Conservation (phyloP, 23 tunicate genomes). For the Halocynthia aurantium region DNA sequence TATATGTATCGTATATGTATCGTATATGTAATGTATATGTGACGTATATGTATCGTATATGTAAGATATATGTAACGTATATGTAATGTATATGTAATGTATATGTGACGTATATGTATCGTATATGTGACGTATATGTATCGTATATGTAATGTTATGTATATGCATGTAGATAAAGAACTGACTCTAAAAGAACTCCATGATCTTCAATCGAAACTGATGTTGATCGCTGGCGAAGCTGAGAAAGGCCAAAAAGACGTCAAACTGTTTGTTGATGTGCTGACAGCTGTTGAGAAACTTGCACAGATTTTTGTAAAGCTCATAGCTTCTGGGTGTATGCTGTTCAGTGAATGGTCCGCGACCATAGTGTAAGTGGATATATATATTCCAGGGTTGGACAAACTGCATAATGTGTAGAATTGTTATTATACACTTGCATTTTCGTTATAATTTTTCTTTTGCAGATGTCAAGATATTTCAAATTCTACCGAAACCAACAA, state of each 20-base stretch:
- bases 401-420: neutral
- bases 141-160: too few relatives aligned
- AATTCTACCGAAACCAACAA: slow-evolving; percentile 2
- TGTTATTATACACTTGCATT: neutral
- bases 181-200: slow-evolving; percentile 35
- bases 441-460: neutral
- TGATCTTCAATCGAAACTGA: slow-evolving; percentile 48
- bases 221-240: slow-evolving; percentile 68
- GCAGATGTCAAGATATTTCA: neutral
- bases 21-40: too few relatives aligned
- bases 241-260: slow-evolving; percentile 46
- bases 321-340: slow-evolving; percentile 48
- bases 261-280: slow-evolving; percentile 42
- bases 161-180: neutral
- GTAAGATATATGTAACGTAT: too few relatives aligned
- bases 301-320: slow-evolving; percentile 48
- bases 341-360: slow-evolving; percentile 53
- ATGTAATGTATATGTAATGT: too few relatives aligned
- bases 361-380: neutral
- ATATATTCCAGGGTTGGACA: too few relatives aligned
- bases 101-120: too few relatives aligned
- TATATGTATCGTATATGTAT: too few relatives aligned
- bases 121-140: too few relatives aligned
- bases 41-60: too few relatives aligned
- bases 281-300: slow-evolving; percentile 51